Evolutionary conservation across 2,113 vertebrate species (phyloP).

Genomic region (Ochotona curzoniae): DNA sequence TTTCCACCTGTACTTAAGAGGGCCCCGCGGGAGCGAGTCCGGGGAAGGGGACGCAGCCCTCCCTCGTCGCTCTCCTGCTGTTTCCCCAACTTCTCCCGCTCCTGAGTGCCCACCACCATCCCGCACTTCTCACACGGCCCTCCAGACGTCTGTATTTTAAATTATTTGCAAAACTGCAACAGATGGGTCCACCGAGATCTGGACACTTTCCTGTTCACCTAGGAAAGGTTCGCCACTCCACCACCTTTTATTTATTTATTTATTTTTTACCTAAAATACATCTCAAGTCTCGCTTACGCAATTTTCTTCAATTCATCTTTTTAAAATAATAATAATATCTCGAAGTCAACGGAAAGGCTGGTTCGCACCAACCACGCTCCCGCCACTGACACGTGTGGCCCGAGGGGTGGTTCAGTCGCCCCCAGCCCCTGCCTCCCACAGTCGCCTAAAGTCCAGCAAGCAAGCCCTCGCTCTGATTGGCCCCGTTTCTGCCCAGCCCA

Average conservation of each 20-base stretch:
- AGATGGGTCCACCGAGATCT: slow-evolving; percentile 83
- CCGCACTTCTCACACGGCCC: slow-evolving; percentile 72
- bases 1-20: slow-evolving; percentile 75
- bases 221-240: slow-evolving; percentile 46
- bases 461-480: slow-evolving; percentile 37
- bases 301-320: slow-evolving; percentile 75
- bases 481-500: slow-evolving; percentile 56
- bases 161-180: slow-evolving; percentile 84
- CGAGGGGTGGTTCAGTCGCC: background rate
- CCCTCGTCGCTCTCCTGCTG: background rate
- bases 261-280: slow-evolving; percentile 77
- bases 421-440: background rate
- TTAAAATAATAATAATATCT: slow-evolving; percentile 71
- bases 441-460: background rate
- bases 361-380: slow-evolving; percentile 29
- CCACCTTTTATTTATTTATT: background rate
- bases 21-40: slow-evolving; percentile 6
- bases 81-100: slow-evolving; percentile 67
- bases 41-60: too few species aligned
- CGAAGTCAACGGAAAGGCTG: slow-evolving; percentile 61
- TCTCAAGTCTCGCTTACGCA: slow-evolving; percentile 72
- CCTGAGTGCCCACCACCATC: slow-evolving; percentile 58
- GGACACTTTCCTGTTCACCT: slow-evolving; percentile 77
- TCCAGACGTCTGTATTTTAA: slow-evolving; percentile 71
- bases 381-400: background rate